phyloP scores from a whole-genome alignment of 2,888 invertebrate genomes.

The Neoscelio sp. region DNA sequence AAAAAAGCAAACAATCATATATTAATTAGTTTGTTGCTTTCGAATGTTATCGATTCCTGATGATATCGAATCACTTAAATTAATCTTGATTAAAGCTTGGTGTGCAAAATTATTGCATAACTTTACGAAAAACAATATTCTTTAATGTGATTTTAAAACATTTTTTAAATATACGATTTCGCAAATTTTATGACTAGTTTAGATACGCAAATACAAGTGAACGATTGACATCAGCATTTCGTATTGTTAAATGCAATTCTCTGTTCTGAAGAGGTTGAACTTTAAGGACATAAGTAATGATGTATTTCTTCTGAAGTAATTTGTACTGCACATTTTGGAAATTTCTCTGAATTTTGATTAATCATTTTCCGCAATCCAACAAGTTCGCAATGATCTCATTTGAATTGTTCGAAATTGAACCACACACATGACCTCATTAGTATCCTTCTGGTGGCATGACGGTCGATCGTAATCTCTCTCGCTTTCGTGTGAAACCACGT shows the following conservation, averaged over 20 bases:
- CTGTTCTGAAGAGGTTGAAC: background rate
- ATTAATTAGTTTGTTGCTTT: too few species aligned
- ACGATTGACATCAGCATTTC: slow-evolving; percentile 11
- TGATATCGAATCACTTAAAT: too few species aligned
- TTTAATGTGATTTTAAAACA: too few species aligned
- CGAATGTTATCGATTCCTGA: background rate
- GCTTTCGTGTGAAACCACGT: slow-evolving; percentile 37
- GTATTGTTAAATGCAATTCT: slow-evolving; percentile 4
- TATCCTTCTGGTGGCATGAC: slow-evolving; percentile 34
- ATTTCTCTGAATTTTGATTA: slow-evolving; percentile 5
- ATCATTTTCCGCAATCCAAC: slow-evolving; percentile 9
- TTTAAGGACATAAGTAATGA: slow-evolving; percentile 1
- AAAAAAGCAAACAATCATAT: too few species aligned
- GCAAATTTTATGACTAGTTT: too few species aligned
- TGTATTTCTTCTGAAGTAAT: slow-evolving; percentile 9
- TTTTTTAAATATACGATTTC: too few species aligned
- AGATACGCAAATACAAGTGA: background rate
- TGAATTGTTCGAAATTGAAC: slow-evolving; percentile 37
- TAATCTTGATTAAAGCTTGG: background rate
- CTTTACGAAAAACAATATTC: too few species aligned
- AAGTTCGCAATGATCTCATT: slow-evolving; percentile 29
- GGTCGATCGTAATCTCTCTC: slow-evolving; percentile 46
- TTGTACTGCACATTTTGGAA: background rate
- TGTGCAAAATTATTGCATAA: background rate
- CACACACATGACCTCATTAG: slow-evolving; percentile 53